These are phyloP conservation scores for Nycticryphes semicollaris DNA, from an alignment of 2,113 vertebrate genomes.

Conservation along the genomic window DNA sequence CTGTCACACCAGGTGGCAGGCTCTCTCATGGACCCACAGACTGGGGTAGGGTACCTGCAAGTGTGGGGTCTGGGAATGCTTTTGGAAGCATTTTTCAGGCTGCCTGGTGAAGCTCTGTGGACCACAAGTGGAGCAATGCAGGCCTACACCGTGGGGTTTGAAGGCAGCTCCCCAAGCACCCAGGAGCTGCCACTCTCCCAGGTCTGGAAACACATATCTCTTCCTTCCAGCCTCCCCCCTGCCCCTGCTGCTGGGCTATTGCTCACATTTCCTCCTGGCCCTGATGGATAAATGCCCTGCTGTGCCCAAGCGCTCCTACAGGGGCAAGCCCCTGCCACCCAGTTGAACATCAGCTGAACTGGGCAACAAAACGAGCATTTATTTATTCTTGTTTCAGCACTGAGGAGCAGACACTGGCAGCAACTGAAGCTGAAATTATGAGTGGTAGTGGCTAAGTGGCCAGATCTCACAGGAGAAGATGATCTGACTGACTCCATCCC, in stretches of 20 bases:
- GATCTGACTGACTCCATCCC: not conserved
- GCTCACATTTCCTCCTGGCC: not conserved
- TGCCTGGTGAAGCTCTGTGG: not conserved
- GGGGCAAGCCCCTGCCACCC: not conserved
- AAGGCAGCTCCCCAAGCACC: not conserved
- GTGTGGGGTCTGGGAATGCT: not conserved
- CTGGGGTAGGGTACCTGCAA: not conserved
- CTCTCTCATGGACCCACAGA: not conserved
- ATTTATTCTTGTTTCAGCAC: not conserved
- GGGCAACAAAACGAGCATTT: not conserved
- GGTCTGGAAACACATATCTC: not conserved
- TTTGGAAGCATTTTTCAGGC: not conserved
- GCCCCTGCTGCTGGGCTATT: not conserved
- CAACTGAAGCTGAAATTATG: not conserved
- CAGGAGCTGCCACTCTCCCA: not conserved
- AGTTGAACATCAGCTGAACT: fast-evolving
- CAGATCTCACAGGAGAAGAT: not conserved
- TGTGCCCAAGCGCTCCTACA: not conserved
- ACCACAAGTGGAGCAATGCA: not conserved
- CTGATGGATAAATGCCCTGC: not conserved
- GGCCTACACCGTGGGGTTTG: not conserved
- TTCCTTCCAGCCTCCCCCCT: not conserved
- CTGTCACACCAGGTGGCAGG: not conserved
- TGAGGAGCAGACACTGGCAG: not conserved
- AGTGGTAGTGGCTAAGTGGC: not conserved